Evolutionary conservation across 30 jellyfish, hydroid and myxozoan genomes (phyloP).

Genomic region (Morbakka virulenta): DNA sequence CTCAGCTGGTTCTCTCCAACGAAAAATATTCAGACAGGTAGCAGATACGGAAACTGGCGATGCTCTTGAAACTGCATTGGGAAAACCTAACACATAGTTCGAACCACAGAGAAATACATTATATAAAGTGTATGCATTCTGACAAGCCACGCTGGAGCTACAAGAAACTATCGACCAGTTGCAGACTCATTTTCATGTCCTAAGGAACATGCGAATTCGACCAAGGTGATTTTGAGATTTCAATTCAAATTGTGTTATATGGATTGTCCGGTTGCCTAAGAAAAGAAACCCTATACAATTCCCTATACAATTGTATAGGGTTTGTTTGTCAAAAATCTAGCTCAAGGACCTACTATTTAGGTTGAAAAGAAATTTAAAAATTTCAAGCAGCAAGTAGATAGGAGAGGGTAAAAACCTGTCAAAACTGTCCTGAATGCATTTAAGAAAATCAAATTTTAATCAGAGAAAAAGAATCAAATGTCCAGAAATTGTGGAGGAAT

Average conservation of each 20-base stretch:
- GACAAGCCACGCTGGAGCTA: conserved; percentile 31
- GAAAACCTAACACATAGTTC: conserved; percentile 6
- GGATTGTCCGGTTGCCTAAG: conserved; percentile 9
- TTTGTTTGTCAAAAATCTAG: neutral
- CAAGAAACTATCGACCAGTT: conserved; percentile 23
- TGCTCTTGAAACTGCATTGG: conserved; percentile 16
- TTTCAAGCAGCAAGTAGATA: conserved; percentile 28
- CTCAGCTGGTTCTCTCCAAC: conserved; percentile 1
- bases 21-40: conserved; percentile 41
- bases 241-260: neutral
- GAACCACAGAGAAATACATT: conserved; percentile 26
- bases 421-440: neutral
- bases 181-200: conserved; percentile 40
- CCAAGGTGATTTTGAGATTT: conserved; percentile 19
- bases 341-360: neutral
- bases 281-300: neutral
- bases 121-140: conserved; percentile 26
- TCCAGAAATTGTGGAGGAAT: neutral
- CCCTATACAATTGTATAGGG: too few species aligned
- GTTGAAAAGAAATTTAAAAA: conserved; percentile 9
- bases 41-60: conserved; percentile 27
- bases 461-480: too few species aligned
- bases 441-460: neutral
- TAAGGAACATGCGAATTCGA: too few species aligned
- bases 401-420: neutral